Conservation (phyloP, 2,113 vertebrate species). For the Gnathonemus echidnorhynchus region DNA sequence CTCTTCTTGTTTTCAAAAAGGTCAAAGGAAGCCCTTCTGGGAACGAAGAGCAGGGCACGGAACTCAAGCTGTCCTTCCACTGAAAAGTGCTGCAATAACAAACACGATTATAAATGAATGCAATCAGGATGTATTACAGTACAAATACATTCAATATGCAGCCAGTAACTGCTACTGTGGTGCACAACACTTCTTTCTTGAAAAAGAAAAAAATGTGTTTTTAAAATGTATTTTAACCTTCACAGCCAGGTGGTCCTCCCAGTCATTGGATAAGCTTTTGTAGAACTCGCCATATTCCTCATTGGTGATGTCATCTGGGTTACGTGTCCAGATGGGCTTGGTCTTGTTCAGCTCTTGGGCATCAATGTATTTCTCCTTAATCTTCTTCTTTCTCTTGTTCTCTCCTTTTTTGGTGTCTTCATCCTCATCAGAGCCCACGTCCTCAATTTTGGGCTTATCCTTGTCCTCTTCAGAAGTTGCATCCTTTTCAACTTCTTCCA, state of each 20-base stretch:
- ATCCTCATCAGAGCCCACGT: conserved; percentile 69
- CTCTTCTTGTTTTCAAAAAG: conserved; percentile 93
- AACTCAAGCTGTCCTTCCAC: conserved; percentile 96
- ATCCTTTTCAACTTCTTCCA: conserved; percentile 60
- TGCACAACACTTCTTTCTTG: neutral
- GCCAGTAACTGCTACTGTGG: neutral
- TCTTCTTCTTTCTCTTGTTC: conserved; percentile 72
- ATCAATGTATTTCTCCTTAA: conserved; percentile 75
- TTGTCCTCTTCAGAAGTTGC: conserved; percentile 47
- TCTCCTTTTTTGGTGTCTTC: conserved; percentile 56
- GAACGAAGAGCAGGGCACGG: conserved; percentile 87
- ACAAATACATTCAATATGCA: neutral
- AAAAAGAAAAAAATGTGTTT: neutral
- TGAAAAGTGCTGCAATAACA: conserved; percentile 77
- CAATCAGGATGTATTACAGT: neutral
- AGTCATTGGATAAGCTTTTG: conserved; percentile 83
- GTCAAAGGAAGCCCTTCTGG: conserved; percentile 86
- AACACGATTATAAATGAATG: neutral
- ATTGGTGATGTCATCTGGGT: conserved; percentile 88
- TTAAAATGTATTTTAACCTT: conserved; percentile 48
- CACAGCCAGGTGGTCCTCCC: conserved; percentile 71
- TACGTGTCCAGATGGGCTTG: conserved; percentile 86
- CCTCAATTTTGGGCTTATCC: conserved; percentile 69
- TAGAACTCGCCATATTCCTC: conserved; percentile 95
- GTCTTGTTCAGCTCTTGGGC: conserved; percentile 71